These are phyloP conservation scores for Porites divaricata DNA, from an alignment of 92 coral and sea anemone genomes.

Conservation along the genomic window DNA sequence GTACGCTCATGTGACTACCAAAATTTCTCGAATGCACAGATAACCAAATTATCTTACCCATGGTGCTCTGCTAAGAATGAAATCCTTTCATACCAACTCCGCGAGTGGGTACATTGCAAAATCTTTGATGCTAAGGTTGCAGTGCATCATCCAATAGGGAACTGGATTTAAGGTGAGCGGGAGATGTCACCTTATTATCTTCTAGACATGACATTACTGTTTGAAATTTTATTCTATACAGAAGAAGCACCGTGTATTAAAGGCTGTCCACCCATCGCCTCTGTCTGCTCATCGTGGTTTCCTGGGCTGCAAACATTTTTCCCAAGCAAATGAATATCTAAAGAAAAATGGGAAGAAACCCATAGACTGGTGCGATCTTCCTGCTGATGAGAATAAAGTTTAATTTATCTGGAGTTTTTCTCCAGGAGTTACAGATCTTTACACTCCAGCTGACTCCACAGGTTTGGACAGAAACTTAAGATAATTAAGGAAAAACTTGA, in stretches of 20 bases:
- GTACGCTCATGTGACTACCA: too few species aligned
- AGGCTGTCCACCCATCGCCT: slow-evolving; percentile 98
- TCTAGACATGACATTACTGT: too few species aligned
- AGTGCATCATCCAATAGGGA: too few species aligned
- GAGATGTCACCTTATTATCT: too few species aligned
- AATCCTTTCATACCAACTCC: too few species aligned
- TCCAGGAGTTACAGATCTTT: background rate
- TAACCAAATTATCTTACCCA: too few species aligned
- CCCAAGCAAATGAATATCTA: slow-evolving; percentile 90
- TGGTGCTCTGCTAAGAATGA: too few species aligned
- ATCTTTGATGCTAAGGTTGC: too few species aligned
- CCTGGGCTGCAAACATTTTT: slow-evolving; percentile 94
- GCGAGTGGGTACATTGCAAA: too few species aligned
- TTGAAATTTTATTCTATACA: slow-evolving; percentile 17
- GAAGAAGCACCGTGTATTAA: slow-evolving; percentile 94
- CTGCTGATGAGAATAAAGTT: slow-evolving; percentile 42
- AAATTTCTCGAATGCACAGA: too few species aligned
- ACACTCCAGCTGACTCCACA: background rate
- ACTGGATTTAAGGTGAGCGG: too few species aligned
- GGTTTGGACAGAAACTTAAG: background rate
- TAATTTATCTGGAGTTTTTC: background rate
- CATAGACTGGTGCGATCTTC: slow-evolving; percentile 83
- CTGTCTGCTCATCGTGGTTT: slow-evolving; percentile 98
- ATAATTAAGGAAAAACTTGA: background rate
- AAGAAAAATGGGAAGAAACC: slow-evolving; percentile 75